Base-by-base conservation (phyloP, 2,113 vertebrate genomes). In the Pteropus alecto region DNA sequence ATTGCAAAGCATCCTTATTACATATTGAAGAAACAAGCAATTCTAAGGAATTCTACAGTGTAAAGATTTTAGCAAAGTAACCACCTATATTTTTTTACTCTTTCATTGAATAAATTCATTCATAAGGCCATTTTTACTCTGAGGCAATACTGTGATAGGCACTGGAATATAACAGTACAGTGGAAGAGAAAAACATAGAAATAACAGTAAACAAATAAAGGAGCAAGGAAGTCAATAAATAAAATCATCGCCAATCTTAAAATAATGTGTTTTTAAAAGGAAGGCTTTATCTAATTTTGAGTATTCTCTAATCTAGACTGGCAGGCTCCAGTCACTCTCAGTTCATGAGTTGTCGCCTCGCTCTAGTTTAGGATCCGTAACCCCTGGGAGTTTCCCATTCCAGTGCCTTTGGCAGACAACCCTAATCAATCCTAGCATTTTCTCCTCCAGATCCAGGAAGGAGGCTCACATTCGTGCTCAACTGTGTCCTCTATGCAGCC, bases 351-450 rank as follows among this genome's bases (percentile, higher is more conserved):
- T 89, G 95, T 78, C 26, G 19, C 18, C 15, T 9, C 24, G 14
- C 24, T 90, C 43, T 70, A 63, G 6, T 68, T 79, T 19, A 86
- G 77, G n/a, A 16, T 67, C 33, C 35, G 84, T 11, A 83, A 48
- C 16, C 22, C 7, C 21, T 18, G 19, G 22, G 68, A 92, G 13
- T 46, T 58, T 83, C 3, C 18, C 12, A 41, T 46, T 43, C 24
- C 33, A 81, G 28, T 43, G 41, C 38, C 65, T 87, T 94, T 88
- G 65, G 76, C 48, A 97, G 88, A 82, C 63, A 96, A 73, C 15
- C 16, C 33, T 90, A 92, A 88, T 94, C 38, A 95, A 68, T 81
- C 65, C 26, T 33, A 86, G 70, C 14, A 86, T 82, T 65, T 51
- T 61, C 13, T 1, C 24, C 0, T 30, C 70, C 28, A 70, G 67